Base-by-base conservation (phyloP, 2,113 vertebrate species). In the Macheiramphus alcinus region DNA sequence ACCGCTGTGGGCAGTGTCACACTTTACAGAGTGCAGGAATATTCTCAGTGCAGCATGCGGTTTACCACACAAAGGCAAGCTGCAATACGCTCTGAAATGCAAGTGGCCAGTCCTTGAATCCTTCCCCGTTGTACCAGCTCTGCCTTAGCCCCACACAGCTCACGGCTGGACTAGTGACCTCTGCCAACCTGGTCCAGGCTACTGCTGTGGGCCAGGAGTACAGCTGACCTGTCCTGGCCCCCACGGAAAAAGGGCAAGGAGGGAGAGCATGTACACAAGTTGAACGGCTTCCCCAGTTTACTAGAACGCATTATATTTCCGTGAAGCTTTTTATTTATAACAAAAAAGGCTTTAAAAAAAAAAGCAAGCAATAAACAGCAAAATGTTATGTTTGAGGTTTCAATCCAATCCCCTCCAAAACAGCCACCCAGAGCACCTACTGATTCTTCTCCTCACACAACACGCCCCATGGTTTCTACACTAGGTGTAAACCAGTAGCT, bases 91-190 rank as follows among this genome's bases (percentile, higher is more conserved):
- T 61, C 40, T 50, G 23, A 83, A 73, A 61, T 34, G 15, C 67
- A 56, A 65, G 31, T 47, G 52, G 7, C 20, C 65, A 31, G 59
- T 73, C n/a, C 18, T 67, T 73, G 16, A 47, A 21, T 61, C 45
- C n/a, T 67, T 88, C 20, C 15, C 19, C 8, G 3, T 20, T 25
- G 9, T 18, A 13, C 19, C 36, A 7, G 22, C 13, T 58, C 50
- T 61, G 34, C 13, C 27, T 73, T 19, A 79, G 88, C 36, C n/a
- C 50, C 32, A 40, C 45, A 36, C 3, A 52, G 47, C 36, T 62
- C 40, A 47, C 0, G 0, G 31, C 11, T 52, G 36, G 14, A n/a
- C 29, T 10, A 15, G 20, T 38, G 62, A 81, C 21, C 10, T 74
- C 48, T 10, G 34, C 29, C 22, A 82, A 11, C 9, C 45, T 61